phyloP scores from a whole-genome alignment of 2,113 vertebrate species.

The Acanthochromis polyacanthus region DNA sequence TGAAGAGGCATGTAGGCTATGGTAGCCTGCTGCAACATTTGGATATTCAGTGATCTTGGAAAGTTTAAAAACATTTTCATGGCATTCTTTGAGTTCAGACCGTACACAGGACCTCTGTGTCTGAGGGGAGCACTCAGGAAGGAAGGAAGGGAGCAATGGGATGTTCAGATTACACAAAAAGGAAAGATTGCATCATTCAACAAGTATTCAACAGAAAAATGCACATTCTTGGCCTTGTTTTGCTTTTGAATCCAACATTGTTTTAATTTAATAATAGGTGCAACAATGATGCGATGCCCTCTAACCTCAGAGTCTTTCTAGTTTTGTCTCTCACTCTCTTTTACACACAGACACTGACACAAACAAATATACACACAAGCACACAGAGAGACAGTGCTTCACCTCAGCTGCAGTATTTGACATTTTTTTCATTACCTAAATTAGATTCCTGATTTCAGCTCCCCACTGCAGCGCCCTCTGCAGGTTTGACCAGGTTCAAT shows the following conservation, averaged over 20 bases:
- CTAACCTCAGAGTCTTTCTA: slow-evolving; percentile 5
- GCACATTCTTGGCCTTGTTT: not conserved
- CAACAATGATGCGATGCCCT: not conserved
- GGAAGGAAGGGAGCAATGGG: slow-evolving; percentile 35
- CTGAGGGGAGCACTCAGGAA: slow-evolving; percentile 12
- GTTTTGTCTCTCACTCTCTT: not conserved
- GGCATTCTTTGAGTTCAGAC: slow-evolving; percentile 5
- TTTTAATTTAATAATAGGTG: not conserved
- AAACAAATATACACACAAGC: not conserved
- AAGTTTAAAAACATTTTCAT: slow-evolving; percentile 13
- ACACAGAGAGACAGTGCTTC: slow-evolving; percentile 26
- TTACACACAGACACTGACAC: not conserved
- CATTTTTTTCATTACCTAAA: slow-evolving; percentile 56
- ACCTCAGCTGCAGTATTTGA: slow-evolving; percentile 43
- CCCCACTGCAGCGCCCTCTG: slow-evolving; percentile 35
- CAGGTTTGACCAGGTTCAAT: slow-evolving; percentile 12
- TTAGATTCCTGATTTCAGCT: slow-evolving; percentile 34
- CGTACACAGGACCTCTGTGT: slow-evolving; percentile 4
- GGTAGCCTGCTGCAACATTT: not conserved
- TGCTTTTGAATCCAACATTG: not conserved
- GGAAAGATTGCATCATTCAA: slow-evolving; percentile 10
- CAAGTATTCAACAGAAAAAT: slow-evolving; percentile 23
- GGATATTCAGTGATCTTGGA: not conserved
- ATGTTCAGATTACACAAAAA: slow-evolving; percentile 27
- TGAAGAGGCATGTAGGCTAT: not conserved